phyloP scores from a whole-genome alignment of 2,113 vertebrate species.

The Neotragus moschatus region DNA sequence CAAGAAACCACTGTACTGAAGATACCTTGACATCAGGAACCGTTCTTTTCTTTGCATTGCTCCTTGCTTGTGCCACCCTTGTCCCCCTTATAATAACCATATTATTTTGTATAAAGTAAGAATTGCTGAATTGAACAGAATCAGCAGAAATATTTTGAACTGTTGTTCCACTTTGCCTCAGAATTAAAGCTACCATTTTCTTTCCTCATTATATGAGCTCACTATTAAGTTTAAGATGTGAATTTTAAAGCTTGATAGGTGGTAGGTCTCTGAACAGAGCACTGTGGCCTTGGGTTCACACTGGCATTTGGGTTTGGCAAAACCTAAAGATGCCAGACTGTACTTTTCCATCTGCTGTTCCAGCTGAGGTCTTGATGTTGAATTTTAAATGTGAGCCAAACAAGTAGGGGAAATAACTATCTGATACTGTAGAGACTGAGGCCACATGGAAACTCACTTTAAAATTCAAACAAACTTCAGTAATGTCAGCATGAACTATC shows the following conservation, averaged over 20 bases:
- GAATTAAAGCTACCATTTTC: not conserved
- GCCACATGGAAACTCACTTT: not conserved
- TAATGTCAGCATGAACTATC: not conserved
- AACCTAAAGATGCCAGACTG: not conserved
- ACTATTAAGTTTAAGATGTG: not conserved
- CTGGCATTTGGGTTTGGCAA: not conserved
- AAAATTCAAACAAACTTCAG: not conserved
- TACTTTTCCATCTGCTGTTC: conserved; percentile 3
- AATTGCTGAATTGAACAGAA: not conserved
- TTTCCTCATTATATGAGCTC: not conserved
- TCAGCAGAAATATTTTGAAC: not conserved
- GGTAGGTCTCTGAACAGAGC: not conserved
- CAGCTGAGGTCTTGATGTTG: conserved; percentile 3
- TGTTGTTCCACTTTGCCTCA: not conserved
- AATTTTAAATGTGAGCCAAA: conserved; percentile 33
- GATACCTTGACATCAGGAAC: not conserved
- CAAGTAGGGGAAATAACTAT: not conserved
- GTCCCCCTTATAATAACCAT: not conserved
- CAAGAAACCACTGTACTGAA: not conserved
- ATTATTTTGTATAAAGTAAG: not conserved
- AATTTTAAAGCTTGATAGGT: not conserved
- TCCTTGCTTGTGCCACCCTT: not conserved
- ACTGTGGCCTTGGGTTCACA: not conserved
- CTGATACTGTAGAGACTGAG: not conserved
- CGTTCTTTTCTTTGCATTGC: not conserved